Evolutionary conservation across 2,113 vertebrate species (phyloP).

Genomic region (Sceloporus undulatus): DNA sequence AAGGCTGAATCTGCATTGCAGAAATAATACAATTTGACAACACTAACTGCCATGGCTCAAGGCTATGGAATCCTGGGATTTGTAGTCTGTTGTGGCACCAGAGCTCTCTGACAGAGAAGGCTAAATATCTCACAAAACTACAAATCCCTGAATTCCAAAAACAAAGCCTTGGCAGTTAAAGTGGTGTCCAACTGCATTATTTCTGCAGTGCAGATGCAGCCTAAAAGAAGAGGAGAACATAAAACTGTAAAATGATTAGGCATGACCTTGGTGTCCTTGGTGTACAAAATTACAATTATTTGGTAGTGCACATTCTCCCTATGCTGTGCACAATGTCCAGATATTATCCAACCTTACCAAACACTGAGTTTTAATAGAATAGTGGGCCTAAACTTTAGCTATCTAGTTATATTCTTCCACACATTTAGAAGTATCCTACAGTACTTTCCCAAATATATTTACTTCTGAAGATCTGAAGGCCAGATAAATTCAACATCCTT

Average conservation of each 20-base stretch:
- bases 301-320: background rate
- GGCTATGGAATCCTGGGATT: too few relatives aligned
- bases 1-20: too few relatives aligned
- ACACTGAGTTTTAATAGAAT: background rate
- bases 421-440: background rate
- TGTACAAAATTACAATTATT: background rate
- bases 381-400: background rate
- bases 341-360: background rate
- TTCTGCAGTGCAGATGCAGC: too few relatives aligned
- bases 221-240: too few relatives aligned
- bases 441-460: background rate
- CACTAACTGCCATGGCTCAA: too few relatives aligned
- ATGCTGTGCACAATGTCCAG: background rate
- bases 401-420: background rate
- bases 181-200: too few relatives aligned
- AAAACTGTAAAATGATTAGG: background rate
- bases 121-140: too few relatives aligned
- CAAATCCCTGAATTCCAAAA: too few relatives aligned
- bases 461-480: conserved; percentile 31
- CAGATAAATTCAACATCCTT: conserved; percentile 45
- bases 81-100: too few relatives aligned
- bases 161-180: too few relatives aligned
- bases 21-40: too few relatives aligned
- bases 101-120: too few relatives aligned
- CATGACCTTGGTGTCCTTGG: background rate